Evolutionary conservation across 2,797 vertebrate species (phyloP).

Genomic region (Clamator glandarius): DNA sequence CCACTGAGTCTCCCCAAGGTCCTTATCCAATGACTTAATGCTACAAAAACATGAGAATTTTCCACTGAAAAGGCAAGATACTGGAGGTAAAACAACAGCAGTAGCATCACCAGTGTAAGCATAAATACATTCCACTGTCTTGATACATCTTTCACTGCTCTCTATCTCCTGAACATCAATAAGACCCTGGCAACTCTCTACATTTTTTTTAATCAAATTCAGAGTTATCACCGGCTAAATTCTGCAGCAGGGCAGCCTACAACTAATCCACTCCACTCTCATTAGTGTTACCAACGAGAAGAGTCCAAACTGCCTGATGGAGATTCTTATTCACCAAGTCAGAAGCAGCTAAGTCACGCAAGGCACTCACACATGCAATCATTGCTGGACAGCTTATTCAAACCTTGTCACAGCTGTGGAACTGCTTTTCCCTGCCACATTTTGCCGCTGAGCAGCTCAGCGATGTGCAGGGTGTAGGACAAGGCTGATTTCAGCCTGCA

Average conservation of each 20-base stretch:
- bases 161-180: background rate
- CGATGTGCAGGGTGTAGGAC: rapidly evolving
- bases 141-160: background rate
- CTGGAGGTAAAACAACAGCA: background rate
- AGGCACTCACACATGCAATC: rapidly evolving
- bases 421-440: rapidly evolving
- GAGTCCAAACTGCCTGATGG: background rate
- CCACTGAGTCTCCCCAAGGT: background rate
- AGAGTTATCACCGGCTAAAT: background rate
- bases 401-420: background rate
- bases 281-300: background rate
- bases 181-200: background rate
- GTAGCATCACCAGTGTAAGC: background rate
- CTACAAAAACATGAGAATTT: background rate
- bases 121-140: background rate
- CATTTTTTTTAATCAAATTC: background rate
- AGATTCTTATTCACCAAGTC: background rate
- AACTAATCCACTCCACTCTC: background rate
- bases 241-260: background rate
- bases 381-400: background rate
- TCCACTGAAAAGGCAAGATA: background rate
- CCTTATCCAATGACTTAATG: background rate
- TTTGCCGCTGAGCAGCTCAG: background rate
- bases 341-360: background rate
- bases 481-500: background rate